Percentiles rank a stretch among this genome's conserved stretches.
Evolutionary conservation across 2,113 vertebrate genomes (phyloP).

Genomic region (Hystrix brachyura): DNA sequence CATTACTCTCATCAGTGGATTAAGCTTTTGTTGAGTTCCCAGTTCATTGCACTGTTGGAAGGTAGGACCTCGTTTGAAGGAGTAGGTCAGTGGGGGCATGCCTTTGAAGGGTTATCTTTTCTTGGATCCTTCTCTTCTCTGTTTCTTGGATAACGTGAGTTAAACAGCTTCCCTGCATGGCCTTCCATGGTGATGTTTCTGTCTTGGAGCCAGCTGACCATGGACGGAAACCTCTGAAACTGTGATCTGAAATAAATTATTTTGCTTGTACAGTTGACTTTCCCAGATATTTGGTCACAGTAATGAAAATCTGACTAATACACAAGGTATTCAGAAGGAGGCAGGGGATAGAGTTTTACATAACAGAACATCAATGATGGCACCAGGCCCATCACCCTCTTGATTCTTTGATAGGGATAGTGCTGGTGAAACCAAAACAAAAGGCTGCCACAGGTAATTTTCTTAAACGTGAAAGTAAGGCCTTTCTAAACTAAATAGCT

Average conservation of each 20-base stretch:
- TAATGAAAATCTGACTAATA: neutral
- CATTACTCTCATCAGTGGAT: neutral
- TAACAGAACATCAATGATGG: neutral
- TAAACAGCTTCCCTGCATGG: neutral
- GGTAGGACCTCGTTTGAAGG: neutral
- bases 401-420: neutral
- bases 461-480: conserved; percentile 3
- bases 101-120: neutral
- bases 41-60: neutral
- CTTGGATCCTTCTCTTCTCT: neutral
- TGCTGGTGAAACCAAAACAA: neutral
- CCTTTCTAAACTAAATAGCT: neutral
- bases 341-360: neutral
- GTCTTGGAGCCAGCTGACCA: neutral
- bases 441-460: neutral
- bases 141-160: neutral
- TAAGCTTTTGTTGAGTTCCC: neutral
- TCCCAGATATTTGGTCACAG: neutral
- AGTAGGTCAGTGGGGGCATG: neutral
- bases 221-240: neutral
- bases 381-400: neutral
- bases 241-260: neutral
- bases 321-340: neutral
- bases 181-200: neutral
- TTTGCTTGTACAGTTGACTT: neutral